These are phyloP conservation scores for Australoheros scitulus DNA, from an alignment of 2,113 vertebrate genomes.

Conservation along the genomic window DNA sequence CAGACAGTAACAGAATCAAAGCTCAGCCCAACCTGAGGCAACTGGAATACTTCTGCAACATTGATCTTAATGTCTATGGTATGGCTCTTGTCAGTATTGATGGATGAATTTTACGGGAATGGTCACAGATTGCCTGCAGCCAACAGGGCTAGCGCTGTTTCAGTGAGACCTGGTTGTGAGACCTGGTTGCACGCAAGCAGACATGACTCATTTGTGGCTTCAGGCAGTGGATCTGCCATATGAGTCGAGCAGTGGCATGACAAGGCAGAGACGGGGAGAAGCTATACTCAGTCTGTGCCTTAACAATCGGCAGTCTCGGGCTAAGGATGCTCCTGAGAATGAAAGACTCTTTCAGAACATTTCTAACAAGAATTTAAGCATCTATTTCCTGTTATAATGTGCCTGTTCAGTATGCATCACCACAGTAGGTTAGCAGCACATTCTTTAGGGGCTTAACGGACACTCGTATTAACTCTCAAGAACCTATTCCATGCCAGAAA, in stretches of 20 bases:
- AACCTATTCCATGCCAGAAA: constrained; percentile 52
- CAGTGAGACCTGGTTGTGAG: constrained; percentile 53
- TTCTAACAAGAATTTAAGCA: constrained; percentile 15
- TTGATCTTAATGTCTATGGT: constrained; percentile 53
- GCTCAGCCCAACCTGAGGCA: constrained; percentile 41
- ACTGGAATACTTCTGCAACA: constrained; percentile 46
- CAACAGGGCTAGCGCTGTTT: constrained; percentile 18
- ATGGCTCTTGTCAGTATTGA: constrained; percentile 53
- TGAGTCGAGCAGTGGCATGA: constrained; percentile 47
- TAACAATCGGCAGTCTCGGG: constrained; percentile 20
- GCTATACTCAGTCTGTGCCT: constrained; percentile 19
- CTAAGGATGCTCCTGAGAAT: constrained; percentile 18
- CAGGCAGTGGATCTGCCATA: constrained; percentile 47
- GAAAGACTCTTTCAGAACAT: constrained; percentile 20
- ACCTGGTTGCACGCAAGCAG: constrained; percentile 59
- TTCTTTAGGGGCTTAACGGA: constrained; percentile 22
- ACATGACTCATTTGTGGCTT: constrained; percentile 68
- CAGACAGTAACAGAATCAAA: constrained; percentile 31
- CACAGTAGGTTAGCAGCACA: constrained; percentile 30
- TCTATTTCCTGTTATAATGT: constrained; percentile 31
- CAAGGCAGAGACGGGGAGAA: constrained; percentile 36
- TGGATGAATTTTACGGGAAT: constrained; percentile 58
- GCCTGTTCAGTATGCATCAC: constrained; percentile 48
- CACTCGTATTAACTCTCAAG: constrained; percentile 34
- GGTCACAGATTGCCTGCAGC: constrained; percentile 52